Evolutionary conservation across 2,888 invertebrate genomes (phyloP).

Genomic region (Imbricaverruca yamaguchii): DNA sequence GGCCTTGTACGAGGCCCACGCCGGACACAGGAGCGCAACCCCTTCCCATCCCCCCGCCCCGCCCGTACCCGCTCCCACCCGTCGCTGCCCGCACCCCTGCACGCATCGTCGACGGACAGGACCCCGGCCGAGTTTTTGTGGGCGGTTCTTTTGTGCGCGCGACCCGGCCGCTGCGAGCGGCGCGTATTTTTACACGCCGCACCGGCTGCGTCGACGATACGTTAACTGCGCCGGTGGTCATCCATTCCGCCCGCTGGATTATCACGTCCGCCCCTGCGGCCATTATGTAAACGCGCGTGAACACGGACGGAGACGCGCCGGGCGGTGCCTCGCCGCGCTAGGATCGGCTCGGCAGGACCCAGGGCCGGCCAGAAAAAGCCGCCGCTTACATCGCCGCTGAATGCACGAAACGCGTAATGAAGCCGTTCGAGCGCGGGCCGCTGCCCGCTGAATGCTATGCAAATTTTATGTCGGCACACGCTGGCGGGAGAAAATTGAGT

Average conservation of each 20-base stretch:
- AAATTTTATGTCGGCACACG: background rate
- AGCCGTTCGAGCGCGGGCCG: background rate
- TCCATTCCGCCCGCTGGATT: background rate
- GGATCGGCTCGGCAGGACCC: background rate
- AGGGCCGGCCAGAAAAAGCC: background rate
- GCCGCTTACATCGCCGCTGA: background rate
- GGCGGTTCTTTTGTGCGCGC: background rate
- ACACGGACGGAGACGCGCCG: background rate
- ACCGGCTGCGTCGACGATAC: background rate
- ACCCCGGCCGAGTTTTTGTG: background rate
- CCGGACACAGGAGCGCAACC: background rate
- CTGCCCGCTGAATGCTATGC: background rate
- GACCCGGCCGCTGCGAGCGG: background rate
- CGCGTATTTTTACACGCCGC: background rate
- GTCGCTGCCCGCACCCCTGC: no score
- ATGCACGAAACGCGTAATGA: slow-evolving; percentile 9
- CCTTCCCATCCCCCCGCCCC: background rate
- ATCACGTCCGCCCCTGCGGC: background rate
- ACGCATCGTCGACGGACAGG: background rate
- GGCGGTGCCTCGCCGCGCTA: no score
- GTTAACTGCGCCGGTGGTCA: background rate
- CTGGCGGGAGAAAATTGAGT: slow-evolving; percentile 4
- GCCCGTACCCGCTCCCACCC: no score
- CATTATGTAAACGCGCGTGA: slow-evolving; percentile 2
- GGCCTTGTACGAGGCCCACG: background rate